These are phyloP conservation scores for Ptychobarbus kaznakovi DNA, from an alignment of 2,797 vertebrate genomes.

Conservation along the genomic window DNA sequence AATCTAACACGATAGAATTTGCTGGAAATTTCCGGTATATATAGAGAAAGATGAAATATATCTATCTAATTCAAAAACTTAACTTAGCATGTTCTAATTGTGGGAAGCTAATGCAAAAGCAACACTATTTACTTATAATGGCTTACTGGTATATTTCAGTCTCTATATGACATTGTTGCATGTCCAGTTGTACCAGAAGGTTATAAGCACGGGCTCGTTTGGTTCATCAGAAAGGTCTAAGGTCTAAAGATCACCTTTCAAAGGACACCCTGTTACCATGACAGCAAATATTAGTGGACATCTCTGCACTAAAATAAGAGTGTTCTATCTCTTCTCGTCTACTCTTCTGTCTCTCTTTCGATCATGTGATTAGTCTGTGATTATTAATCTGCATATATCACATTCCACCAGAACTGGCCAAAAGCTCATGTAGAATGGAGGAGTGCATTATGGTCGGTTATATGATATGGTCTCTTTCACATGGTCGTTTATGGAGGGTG, in stretches of 20 bases:
- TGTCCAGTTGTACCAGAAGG: background rate
- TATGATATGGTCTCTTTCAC: conserved; percentile 30
- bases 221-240: background rate
- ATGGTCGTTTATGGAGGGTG: conserved; percentile 23
- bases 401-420: conserved; percentile 9
- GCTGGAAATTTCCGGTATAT: too few species aligned
- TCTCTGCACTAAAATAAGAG: background rate
- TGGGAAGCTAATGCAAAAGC: background rate
- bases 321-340: conserved; percentile 19
- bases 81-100: background rate
- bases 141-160: background rate
- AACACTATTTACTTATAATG: background rate
- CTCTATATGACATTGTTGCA: background rate
- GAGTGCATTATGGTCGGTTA: background rate
- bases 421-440: background rate
- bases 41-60: background rate
- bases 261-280: conserved; percentile 17
- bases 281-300: conserved; percentile 2
- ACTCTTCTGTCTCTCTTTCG: background rate
- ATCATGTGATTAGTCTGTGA: background rate
- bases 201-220: background rate
- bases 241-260: background rate
- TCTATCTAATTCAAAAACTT: background rate
- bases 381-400: background rate
- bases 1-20: background rate